Evolutionary conservation across 1,140 invertebrate genomes (phyloP).

Genomic region (Brachionus plicatilis): DNA sequence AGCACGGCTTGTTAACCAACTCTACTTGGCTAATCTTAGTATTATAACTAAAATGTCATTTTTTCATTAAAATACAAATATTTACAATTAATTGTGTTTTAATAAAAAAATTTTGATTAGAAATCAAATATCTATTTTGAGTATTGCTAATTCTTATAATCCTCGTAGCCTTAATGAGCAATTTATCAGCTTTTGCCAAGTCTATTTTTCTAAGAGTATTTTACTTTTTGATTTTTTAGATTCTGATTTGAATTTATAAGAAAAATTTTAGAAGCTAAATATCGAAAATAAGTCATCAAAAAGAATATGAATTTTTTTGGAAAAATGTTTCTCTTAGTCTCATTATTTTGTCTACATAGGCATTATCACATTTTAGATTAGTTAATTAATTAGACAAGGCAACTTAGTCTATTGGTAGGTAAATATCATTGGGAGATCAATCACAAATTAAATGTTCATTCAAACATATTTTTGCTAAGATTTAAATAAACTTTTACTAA

Average conservation of each 20-base stretch:
- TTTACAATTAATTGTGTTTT: constrained; percentile 17
- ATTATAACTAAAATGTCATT: constrained; percentile 26
- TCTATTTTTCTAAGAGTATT: background rate
- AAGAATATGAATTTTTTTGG: background rate
- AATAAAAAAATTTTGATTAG: background rate
- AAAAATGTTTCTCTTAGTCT: background rate
- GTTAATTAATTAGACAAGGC: background rate
- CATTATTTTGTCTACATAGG: background rate
- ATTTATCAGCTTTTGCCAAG: constrained; percentile 5
- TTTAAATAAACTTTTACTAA: background rate
- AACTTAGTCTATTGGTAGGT: background rate
- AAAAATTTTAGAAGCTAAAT: background rate
- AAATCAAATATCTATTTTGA: background rate
- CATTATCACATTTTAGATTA: background rate
- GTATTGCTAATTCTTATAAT: constrained; percentile 8
- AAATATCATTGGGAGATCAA: background rate
- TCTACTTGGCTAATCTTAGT: constrained; percentile 8
- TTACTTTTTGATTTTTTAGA: background rate
- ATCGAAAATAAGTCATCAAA: background rate
- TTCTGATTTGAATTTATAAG: background rate
- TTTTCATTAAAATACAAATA: constrained; percentile 9
- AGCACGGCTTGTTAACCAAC: background rate
- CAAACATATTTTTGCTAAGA: background rate
- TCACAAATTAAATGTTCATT: background rate
- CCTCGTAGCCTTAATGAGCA: background rate